A percentile compares a stretch with the other conserved stretches of the same genome.
These are phyloP conservation scores for Carapus acus DNA, from an alignment of 2,797 vertebrate genomes.

Conservation along the genomic window DNA sequence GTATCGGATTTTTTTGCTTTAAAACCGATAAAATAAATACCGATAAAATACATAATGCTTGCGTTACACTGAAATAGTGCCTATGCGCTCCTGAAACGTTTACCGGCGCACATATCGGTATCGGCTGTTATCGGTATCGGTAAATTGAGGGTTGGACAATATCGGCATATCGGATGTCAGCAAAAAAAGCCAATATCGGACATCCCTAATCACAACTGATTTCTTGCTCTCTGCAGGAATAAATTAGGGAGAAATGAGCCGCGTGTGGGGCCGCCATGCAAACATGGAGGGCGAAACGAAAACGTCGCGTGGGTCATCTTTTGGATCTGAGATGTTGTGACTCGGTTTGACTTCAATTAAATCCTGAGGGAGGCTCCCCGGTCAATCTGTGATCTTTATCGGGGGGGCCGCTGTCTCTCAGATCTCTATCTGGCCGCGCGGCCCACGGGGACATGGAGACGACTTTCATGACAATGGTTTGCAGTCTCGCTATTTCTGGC, in stretches of 20 bases:
- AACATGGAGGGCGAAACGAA: slow-evolving; percentile 53
- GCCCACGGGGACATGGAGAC: slow-evolving; percentile 72
- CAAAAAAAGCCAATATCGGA: too few species aligned
- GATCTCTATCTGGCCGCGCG: slow-evolving; percentile 71
- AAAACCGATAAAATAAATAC: too few species aligned
- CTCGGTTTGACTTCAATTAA: slow-evolving; percentile 82
- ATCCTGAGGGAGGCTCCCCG: slow-evolving; percentile 70
- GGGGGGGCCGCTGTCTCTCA: slow-evolving; percentile 65
- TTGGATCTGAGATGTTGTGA: slow-evolving; percentile 75
- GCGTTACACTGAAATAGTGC: too few species aligned
- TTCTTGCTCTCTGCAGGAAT: slow-evolving; percentile 56
- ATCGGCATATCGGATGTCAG: too few species aligned
- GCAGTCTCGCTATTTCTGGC: slow-evolving; percentile 68
- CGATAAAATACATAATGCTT: too few species aligned
- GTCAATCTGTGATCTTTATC: slow-evolving; percentile 80
- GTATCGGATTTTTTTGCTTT: too few species aligned
- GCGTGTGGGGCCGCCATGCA: slow-evolving; percentile 26
- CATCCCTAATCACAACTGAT: too few species aligned
- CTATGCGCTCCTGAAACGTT: too few species aligned
- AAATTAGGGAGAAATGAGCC: slow-evolving; percentile 40
- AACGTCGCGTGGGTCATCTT: slow-evolving; percentile 70
- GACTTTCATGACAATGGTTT: slow-evolving; percentile 71
- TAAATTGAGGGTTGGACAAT: too few species aligned
- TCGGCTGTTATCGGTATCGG: too few species aligned
- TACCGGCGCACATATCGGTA: too few species aligned